Evolutionary conservation across 2,113 vertebrate species (phyloP).

Genomic region (Alces alces): DNA sequence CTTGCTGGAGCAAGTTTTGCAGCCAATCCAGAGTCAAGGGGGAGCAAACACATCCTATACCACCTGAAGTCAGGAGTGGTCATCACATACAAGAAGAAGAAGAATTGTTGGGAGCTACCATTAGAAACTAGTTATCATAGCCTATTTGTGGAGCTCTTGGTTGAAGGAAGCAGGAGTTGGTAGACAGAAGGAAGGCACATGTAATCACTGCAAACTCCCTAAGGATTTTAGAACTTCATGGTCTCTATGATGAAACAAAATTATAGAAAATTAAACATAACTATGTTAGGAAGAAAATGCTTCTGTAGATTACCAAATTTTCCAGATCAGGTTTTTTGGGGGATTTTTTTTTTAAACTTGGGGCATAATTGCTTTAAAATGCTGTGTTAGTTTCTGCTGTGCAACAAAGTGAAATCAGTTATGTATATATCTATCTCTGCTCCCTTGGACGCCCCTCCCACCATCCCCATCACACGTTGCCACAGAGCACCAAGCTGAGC

Average conservation of each 20-base stretch:
- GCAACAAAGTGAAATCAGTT: neutral
- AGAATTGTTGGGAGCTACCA: neutral
- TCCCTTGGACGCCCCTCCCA: neutral
- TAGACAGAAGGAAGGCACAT: neutral
- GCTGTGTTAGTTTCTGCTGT: neutral
- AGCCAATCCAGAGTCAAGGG: neutral
- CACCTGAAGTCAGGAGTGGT: neutral
- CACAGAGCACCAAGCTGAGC: neutral
- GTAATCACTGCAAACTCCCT: neutral
- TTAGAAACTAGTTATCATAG: neutral
- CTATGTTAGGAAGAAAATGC: neutral
- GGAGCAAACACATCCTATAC: fast-evolving
- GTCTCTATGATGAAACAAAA: neutral
- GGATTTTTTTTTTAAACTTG: neutral
- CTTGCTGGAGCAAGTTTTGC: neutral
- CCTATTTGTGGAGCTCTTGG: neutral
- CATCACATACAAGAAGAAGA: neutral
- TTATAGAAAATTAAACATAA: neutral
- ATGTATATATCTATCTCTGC: neutral
- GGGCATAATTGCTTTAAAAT: neutral
- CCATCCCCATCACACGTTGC: neutral
- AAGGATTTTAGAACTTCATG: neutral
- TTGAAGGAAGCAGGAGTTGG: neutral
- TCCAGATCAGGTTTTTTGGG: neutral
- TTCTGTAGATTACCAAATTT: neutral